Base-by-base conservation (phyloP, 2,888 invertebrate genomes). In the Diarsia mendica region DNA sequence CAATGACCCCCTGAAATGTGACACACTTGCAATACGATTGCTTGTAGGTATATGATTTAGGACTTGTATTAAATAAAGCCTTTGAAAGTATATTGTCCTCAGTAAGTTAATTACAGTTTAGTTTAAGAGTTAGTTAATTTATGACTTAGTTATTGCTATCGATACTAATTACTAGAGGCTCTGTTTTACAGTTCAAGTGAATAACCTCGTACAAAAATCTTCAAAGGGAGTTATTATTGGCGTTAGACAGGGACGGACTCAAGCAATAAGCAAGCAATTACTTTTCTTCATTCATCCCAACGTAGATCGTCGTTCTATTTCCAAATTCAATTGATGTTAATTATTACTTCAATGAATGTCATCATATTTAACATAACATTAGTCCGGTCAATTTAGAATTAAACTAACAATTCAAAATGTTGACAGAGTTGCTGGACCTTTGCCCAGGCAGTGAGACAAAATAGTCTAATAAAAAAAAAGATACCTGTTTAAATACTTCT, bases 181-280 rank as follows among this genome's bases (percentile, higher is more conserved):
- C 28, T 46, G 18, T 8, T 65, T 65, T 18, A 67, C 44, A 46
- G 28, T 46, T 46, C 28, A 53, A 28, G 28, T 68, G 11, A 46
- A 67, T 44, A 28, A 44, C 10, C 10, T 23, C 55, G 23, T 55
- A 23, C 55, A 55, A 23, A 71, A 71, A 70, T 44, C 20, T 23
- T 15, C 20, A 67, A 67, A 68, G 20, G 28, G 1, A 28, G 0
- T 71, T 13, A 65, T 39, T 65, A 39, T 39, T 13, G 33, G 64
- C 3, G 39, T 4, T 49, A 3, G 13, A 39, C 70, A 51, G 70
- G 23, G 23, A 15, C 15, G 28, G n/a, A 70, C 39, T 55, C 23
- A 23, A 55, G 11, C 49, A 53, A n/a, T n/a, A 11, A 23, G 55
- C 13, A 11, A 10, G 51, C 51, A 51, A 49, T 18, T 9, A 51